Base-by-base conservation (phyloP, 2,113 vertebrate species). In the Cavia porcellus region DNA sequence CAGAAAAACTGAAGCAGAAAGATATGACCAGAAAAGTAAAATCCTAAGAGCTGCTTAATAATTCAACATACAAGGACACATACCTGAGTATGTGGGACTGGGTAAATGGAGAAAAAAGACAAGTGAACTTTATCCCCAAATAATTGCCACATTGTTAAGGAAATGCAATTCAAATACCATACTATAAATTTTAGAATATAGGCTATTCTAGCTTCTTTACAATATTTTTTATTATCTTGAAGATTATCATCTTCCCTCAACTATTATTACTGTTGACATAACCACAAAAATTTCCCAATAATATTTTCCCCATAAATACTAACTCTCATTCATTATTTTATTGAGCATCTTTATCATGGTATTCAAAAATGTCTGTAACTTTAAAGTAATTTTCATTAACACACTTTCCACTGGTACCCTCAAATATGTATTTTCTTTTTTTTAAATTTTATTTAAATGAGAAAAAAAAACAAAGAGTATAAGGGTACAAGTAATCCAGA, bases 351-450 rank as follows among this genome's bases (percentile, higher is more conserved):
- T 90, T 62, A 55, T 4, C 2, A 75, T 88, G n/a, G 3, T 85
- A 42, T 70, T 85, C 28, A 83, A 70, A 30, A 57, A 74, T 45
- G 7, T 22, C 88, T 81, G 50, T n/a, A 87, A 84, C 1, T 5
- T 30, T 74, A 66, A 94, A 94, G 59, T 93, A 74, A 68, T 38
- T 96, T 92, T 94, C 92, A 77, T 57, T 82, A 81, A 47, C 62
- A 55, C 25, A 2, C 30, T 83, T 8, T 25, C 11, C 2, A 89
- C 14, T 82, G 89, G 19, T 84, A 70, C 1, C 10, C n/a, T 12
- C 68, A 93, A 85, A 13, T n/a, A n/a, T n/a, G n/a, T n/a, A n/a
- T n/a, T n/a, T n/a, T n/a, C n/a, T n/a, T n/a, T n/a, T n/a, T n/a
- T n/a, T n/a, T n/a, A n/a, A n/a, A n/a, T n/a, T n/a, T n/a, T n/a